Evolutionary conservation across 2,797 vertebrate species (phyloP), one percentile per base, ranked within the genome.

Genomic region (Amblyopsis hoosieri): DNA sequence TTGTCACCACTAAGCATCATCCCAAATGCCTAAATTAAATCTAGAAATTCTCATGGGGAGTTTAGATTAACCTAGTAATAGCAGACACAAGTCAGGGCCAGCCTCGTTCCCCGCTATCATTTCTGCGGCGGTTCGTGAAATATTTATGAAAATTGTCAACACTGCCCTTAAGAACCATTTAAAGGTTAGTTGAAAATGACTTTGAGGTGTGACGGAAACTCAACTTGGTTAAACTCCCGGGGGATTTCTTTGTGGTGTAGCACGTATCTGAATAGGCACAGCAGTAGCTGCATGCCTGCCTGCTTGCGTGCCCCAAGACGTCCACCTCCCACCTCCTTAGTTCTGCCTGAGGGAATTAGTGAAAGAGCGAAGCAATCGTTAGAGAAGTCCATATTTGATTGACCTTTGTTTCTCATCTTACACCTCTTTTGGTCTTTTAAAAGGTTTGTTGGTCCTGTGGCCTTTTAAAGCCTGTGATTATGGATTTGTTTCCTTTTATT

Each of bases 11-110:
- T 87, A 89, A 91, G 92, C 91, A 74, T 91, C 92, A 92, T 94
- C 91, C 92, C 91, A 90, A 93, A 94, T 87, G 91, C 91, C 90
- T 92, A 93, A 93, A 92, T 79, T 90, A 93, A 95, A 95, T 94
- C 85, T 86, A 82, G 91, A 92, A 94, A 90, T 89, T 91, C 91
- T 92, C 87, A 81, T 80, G 91, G 91, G 94, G 94, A 92, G 89
- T 84, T 93, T 90, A 94, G 93, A 93, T 97, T 93, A 92, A 74
- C 78, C 69, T 72, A 52, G 85, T 90, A 91, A 90, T 87, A 87
- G 86, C 79, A 78, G 82, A 74, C 75, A 65, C 23, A 64, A 80
- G 63, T 67, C 82, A 62, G 75, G 67, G 74, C 77, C 46, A 56
- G 77, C 75, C 74, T 78, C 9, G 33, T 67, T 75, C 9, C 81